phyloP scores from a whole-genome alignment of 1,140 invertebrate species.

The Penaeus vannamei region DNA sequence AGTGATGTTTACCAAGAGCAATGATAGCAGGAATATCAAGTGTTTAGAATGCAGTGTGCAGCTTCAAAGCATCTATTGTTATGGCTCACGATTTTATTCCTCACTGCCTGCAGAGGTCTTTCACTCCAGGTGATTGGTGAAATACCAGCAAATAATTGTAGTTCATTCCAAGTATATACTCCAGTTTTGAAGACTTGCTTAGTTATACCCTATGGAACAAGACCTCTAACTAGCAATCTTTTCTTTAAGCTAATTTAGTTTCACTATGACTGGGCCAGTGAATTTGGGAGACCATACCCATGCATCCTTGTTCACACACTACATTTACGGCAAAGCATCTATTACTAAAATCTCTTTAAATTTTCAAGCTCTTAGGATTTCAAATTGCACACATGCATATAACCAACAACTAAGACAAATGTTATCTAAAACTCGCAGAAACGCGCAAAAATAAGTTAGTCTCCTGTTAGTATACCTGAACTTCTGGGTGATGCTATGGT shows the following conservation, averaged over 20 bases:
- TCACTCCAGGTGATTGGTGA: too few relatives aligned
- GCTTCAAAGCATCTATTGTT: constrained; percentile 49
- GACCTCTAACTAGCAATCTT: too few relatives aligned
- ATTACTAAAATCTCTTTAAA: constrained; percentile 9
- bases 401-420: constrained; percentile 42
- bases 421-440: constrained; percentile 34
- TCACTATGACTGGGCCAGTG: constrained; percentile 27
- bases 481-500: constrained; percentile 60
- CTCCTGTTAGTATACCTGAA: constrained; percentile 60
- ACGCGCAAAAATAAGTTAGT: constrained; percentile 34
- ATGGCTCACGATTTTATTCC: too few relatives aligned
- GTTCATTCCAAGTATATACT: too few relatives aligned
- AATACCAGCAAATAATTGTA: too few relatives aligned
- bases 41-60: constrained; percentile 52
- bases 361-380: constrained; percentile 35
- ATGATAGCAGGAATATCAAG: too few relatives aligned
- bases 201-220: too few relatives aligned
- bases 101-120: too few relatives aligned
- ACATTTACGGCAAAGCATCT: constrained; percentile 34
- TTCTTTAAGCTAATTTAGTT: background rate
- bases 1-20: constrained; percentile 15
- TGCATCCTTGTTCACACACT: constrained; percentile 44
- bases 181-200: too few relatives aligned
- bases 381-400: constrained; percentile 53
- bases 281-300: constrained; percentile 41